A percentile compares a stretch with the other conserved stretches of the same genome.
These are phyloP conservation scores for Dendrolimus pini DNA, from an alignment of 2,888 invertebrate genomes.

Conservation along the genomic window DNA sequence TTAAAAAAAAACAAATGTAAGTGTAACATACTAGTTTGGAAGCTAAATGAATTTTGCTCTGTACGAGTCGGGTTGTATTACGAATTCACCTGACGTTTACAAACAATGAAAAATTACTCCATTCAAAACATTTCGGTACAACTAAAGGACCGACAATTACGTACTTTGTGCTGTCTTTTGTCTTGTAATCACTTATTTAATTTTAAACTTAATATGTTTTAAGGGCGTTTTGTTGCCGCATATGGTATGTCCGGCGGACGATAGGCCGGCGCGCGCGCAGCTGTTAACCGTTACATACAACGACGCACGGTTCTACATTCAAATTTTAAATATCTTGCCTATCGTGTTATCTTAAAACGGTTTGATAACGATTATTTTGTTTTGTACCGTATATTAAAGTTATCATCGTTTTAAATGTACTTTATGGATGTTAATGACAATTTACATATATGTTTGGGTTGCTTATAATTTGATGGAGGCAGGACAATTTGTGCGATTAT, in stretches of 20 bases:
- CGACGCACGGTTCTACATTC: slow-evolving; percentile 24
- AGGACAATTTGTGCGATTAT: no score
- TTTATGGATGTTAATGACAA: no score
- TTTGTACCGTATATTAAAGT: no score
- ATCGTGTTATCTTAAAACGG: background rate
- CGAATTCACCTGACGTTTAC: background rate
- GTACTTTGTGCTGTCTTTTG: background rate
- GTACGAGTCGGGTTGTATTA: background rate
- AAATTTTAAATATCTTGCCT: slow-evolving; percentile 25
- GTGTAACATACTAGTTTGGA: no score
- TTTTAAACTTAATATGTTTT: slow-evolving; percentile 5
- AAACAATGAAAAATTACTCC: background rate
- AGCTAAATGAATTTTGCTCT: no score
- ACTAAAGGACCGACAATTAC: background rate
- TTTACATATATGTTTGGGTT: no score
- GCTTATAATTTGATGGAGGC: no score
- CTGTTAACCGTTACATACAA: slow-evolving; percentile 41
- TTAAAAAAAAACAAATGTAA: no score
- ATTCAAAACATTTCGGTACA: background rate
- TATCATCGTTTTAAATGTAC: background rate
- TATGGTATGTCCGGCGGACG: slow-evolving; percentile 24
- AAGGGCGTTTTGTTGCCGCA: slow-evolving; percentile 18
- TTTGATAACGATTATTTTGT: background rate
- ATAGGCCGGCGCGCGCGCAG: slow-evolving; percentile 21
- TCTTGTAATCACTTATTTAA: background rate